Percentiles rank a stretch among this genome's conserved stretches.
These are phyloP conservation scores for Lasioglossum albipes DNA, from an alignment of 1,140 invertebrate species.

Conservation along the genomic window DNA sequence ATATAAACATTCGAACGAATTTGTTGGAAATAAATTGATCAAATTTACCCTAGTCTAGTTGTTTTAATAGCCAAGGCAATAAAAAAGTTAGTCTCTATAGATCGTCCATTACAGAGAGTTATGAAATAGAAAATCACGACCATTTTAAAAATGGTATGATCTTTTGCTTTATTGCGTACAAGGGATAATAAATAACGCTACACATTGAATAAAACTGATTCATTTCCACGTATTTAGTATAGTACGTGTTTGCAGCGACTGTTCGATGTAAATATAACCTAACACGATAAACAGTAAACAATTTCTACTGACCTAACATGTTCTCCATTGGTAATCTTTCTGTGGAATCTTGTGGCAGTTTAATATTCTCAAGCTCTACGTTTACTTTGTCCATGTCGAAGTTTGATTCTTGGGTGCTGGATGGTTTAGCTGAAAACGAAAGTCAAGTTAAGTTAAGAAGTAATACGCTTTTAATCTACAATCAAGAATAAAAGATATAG, in stretches of 20 bases:
- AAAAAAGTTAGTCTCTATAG: neutral
- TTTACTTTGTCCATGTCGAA: conserved; percentile 68
- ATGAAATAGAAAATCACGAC: neutral
- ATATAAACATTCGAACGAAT: neutral
- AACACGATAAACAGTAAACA: conserved; percentile 3
- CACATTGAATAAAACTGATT: neutral
- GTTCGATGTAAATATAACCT: conserved; percentile 18
- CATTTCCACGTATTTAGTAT: neutral
- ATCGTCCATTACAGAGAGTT: conserved; percentile 9
- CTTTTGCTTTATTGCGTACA: neutral
- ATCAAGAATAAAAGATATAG: neutral
- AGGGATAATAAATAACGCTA: neutral
- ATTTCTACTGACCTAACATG: conserved; percentile 66
- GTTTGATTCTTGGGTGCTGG: conserved; percentile 26
- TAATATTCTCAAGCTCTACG: conserved; percentile 73
- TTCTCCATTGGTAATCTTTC: conserved; percentile 70
- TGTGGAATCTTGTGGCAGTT: conserved; percentile 62
- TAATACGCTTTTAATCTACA: neutral
- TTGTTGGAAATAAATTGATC: neutral
- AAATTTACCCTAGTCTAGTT: neutral
- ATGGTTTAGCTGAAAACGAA: conserved; percentile 49
- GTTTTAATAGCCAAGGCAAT: neutral
- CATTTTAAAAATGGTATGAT: conserved; percentile 3
- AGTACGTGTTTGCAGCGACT: neutral
- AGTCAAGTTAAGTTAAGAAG: neutral